Evolutionary conservation across 2,797 vertebrate species (phyloP), one percentile per base, ranked within the genome.

Genomic region (Pseudochromis fuscus): DNA sequence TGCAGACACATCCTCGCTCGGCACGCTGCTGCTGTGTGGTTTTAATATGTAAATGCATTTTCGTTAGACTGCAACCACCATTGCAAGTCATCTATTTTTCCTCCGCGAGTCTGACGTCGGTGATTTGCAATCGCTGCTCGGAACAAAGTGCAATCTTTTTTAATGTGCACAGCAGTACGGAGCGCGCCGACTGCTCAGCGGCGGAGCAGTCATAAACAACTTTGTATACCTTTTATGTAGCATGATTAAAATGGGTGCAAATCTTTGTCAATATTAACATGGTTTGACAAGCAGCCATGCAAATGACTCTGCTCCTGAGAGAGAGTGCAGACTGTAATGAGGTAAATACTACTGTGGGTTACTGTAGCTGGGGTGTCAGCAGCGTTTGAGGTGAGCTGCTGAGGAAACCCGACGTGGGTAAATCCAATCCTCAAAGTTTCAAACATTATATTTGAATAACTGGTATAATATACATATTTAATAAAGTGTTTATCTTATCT

Each of bases 241-340:
- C 75, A 16, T 81, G 78, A 88, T 91, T 90, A 87, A 88, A 90
- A 89, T 50, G 64, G 59, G 42, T 67, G 77, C 64, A 83, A 70
- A 86, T 90, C 82, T 86, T 78, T 84, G 88, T 91, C 90, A 88
- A 85, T 87, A 85, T 89, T 81, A 88, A 84, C 72, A 56, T 40
- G 73, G 71, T 62, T 79, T 71, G 84, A 87, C 83, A 67, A 75
- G 81, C 82, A 68, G 75, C 71, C 55, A 81, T 73, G 88, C 75
- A 81, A 80, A 89, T 77, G 81, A 77, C 59, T 73, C 28, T 8
- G 67, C 69, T 82, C 81, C 75, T 70, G 66, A 46, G 87, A 85
- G 75, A 69, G 72, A 56, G 57, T 19, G 65, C 46, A 66, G 62
- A 35, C 63, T 59, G 61, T 78, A 67, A 82, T 65, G 84, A 91